Conservation (phyloP, 2,113 vertebrate genomes). For the Galemys pyrenaicus region DNA sequence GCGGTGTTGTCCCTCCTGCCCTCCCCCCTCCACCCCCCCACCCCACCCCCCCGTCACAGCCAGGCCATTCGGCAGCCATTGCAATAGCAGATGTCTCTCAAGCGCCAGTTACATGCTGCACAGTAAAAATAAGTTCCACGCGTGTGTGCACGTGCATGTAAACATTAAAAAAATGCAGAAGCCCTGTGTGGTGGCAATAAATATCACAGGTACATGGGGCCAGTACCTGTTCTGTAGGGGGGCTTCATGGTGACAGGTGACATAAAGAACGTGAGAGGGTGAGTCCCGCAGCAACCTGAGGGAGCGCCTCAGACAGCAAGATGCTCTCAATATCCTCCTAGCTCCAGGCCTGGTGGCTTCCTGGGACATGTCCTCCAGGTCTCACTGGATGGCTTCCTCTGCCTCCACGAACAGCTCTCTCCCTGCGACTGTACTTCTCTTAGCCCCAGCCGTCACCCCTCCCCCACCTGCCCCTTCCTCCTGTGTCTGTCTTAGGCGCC, state of each 20-base stretch:
- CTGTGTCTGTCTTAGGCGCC: background rate
- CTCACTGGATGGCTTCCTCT: background rate
- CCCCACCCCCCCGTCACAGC: background rate
- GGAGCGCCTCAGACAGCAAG: background rate
- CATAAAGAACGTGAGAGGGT: background rate
- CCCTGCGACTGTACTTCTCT: background rate
- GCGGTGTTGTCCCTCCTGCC: rapidly evolving
- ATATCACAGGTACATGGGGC: background rate
- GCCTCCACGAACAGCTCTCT: background rate
- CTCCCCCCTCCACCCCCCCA: too few relatives aligned
- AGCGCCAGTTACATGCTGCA: background rate
- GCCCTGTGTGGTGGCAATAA: background rate
- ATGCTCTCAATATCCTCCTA: background rate
- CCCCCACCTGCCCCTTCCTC: background rate
- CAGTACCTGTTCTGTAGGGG: background rate
- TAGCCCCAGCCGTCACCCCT: background rate
- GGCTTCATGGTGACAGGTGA: too few relatives aligned
- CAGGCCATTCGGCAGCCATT: background rate
- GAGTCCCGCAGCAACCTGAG: rapidly evolving
- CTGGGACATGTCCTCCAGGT: background rate
- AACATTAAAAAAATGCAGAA: too few relatives aligned
- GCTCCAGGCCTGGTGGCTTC: background rate
- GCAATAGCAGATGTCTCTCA: background rate
- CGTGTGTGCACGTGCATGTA: rapidly evolving
- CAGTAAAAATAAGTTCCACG: background rate